phyloP scores from a whole-genome alignment of 1,140 invertebrate species.

The Leguminivora glycinivorella region DNA sequence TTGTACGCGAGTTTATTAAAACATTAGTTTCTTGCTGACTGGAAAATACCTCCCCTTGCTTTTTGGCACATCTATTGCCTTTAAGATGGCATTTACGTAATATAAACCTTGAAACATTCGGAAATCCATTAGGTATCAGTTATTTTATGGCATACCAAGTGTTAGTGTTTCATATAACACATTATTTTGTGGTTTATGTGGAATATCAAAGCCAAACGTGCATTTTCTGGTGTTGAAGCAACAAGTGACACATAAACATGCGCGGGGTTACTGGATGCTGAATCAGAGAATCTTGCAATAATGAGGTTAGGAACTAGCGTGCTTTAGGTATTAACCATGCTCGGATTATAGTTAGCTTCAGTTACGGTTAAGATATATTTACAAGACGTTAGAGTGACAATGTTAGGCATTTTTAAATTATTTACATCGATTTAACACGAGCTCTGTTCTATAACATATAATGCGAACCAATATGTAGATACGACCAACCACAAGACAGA shows the following conservation, averaged over 20 bases:
- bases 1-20: no score
- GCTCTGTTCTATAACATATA: constrained; percentile 24
- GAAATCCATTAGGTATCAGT: constrained; percentile 7
- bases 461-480: constrained; percentile 22
- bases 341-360: constrained; percentile 15
- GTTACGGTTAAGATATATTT: constrained; percentile 14
- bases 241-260: neutral
- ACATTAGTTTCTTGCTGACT: no score
- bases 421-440: constrained; percentile 25
- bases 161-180: constrained; percentile 13
- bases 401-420: constrained; percentile 25
- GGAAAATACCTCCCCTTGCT: no score
- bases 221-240: constrained; percentile 11
- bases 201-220: constrained; percentile 4
- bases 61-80: no score
- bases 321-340: constrained; percentile 25
- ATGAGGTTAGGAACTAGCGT: neutral
- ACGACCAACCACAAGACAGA: constrained; percentile 13
- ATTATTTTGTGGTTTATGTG: constrained; percentile 11
- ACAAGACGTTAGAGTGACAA: constrained; percentile 28
- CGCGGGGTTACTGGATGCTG: neutral
- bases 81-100: neutral
- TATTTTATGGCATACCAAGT: constrained; percentile 53
- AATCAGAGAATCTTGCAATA: constrained; percentile 3
- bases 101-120: neutral